Base-by-base conservation (phyloP, 2,888 invertebrate genomes). In the Euplagia quadripunctaria region DNA sequence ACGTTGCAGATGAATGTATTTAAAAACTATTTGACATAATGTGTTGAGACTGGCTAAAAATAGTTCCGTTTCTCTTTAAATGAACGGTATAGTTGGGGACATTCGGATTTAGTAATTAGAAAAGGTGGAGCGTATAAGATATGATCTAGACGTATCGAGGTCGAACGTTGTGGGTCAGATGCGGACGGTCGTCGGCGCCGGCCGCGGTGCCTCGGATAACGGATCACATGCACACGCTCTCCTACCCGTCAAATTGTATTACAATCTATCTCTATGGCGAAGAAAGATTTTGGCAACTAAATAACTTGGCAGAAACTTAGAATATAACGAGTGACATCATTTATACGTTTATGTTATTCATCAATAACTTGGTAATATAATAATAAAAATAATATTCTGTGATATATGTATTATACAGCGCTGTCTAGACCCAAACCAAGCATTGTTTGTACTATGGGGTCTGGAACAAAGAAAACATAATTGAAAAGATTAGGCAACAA, bases 151-250 rank as follows among this genome's bases (percentile, higher is more conserved):
- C 68, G 72, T 82, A 87, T 86, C 80, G 85, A 84, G 87, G 89
- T 84, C 86, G 85, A 77, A 76, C 65, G 77, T 77, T 82, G 84
- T 87, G 87, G 90, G 90, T 87, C 90, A 86, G 70, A 16, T 84
- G 14, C 20, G 43, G 58, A 87, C 80, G 86, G 87, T 86, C 68
- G 61, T 64, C 67, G 58, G 68, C 76, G 66, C 16, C 80, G 83
- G 75, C 83, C 82, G 80, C 86, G 83, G 85, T 74, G 79, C 78
- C 82, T 83, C 80, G 82, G 81, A 84, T 90, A 90, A 90, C 91
- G 90, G 91, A 79, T 85, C 84, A 86, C 83, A 31, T 69, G 65
- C 86, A 79, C 75, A 76, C 81, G 81, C 75, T 77, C 83, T 82
- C 82, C 84, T 79, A 79, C 70, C 82, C 73, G 79, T 76, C 69